These are phyloP conservation scores for Pelmatolapia mariae DNA, from an alignment of 2,113 vertebrate genomes.

Conservation along the genomic window DNA sequence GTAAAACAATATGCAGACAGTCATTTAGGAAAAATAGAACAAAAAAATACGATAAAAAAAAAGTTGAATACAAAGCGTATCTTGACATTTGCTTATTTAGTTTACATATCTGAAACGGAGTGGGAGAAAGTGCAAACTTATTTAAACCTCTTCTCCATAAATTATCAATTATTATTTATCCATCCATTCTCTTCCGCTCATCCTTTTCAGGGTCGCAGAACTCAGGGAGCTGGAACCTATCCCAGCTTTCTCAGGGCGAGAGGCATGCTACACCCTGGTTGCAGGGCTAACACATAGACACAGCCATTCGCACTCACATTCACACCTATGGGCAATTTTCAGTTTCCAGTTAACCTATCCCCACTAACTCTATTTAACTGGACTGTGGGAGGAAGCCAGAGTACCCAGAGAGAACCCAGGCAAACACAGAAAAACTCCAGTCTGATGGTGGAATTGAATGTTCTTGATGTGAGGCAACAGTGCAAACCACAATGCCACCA, in stretches of 20 bases:
- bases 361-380: background rate
- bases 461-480: background rate
- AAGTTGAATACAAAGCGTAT: background rate
- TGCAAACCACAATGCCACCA: background rate
- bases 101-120: background rate
- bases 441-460: background rate
- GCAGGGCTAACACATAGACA: background rate
- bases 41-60: accelerated
- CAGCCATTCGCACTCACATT: background rate
- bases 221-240: accelerated
- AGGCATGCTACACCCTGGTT: background rate
- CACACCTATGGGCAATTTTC: background rate
- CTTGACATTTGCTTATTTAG: background rate
- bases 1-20: background rate
- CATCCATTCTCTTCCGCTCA: accelerated
- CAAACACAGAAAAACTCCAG: background rate
- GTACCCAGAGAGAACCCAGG: background rate
- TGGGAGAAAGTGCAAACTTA: background rate
- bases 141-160: background rate
- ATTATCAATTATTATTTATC: background rate
- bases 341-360: background rate
- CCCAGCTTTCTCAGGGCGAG: background rate
- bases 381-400: background rate
- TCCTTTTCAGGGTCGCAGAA: background rate
- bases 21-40: background rate